Conservation (phyloP, 2,888 invertebrate species). For the Erpobdella octoculata region DNA sequence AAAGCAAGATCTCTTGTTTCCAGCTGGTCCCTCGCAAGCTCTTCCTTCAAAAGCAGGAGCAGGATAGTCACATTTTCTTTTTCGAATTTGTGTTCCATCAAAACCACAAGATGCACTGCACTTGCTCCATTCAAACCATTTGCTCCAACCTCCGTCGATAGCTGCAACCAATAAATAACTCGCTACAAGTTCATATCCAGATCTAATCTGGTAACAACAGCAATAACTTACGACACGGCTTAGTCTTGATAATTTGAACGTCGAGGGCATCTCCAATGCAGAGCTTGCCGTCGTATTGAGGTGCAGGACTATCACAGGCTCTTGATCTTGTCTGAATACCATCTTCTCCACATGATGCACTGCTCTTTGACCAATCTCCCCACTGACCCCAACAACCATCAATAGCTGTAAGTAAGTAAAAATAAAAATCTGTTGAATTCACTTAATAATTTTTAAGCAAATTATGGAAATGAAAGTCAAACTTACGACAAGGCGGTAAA, state of each 20-base stretch:
- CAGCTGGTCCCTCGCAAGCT: slow-evolving; percentile 33
- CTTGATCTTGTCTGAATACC: slow-evolving; percentile 28
- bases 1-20: slow-evolving; percentile 36
- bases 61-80: slow-evolving; percentile 31
- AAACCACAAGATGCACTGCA: slow-evolving; percentile 36
- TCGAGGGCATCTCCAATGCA: slow-evolving; percentile 31
- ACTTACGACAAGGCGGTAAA: slow-evolving; percentile 26
- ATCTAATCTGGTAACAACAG: background rate
- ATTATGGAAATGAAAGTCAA: background rate
- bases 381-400: background rate
- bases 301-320: slow-evolving; percentile 32
- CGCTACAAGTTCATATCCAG: background rate
- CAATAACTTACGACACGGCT: slow-evolving; percentile 26
- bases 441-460: background rate
- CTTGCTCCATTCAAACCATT: slow-evolving; percentile 34
- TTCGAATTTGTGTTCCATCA: slow-evolving; percentile 23
- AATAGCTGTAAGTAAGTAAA: background rate
- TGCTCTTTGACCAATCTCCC: slow-evolving; percentile 17
- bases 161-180: slow-evolving; percentile 14
- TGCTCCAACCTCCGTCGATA: slow-evolving; percentile 34
- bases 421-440: no score
- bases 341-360: slow-evolving; percentile 30
- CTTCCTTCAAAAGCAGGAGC: slow-evolving; percentile 29
- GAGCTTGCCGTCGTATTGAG: slow-evolving; percentile 28
- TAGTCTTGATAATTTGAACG: slow-evolving; percentile 14